Conservation (phyloP, 2,113 vertebrate species). For the Todiramphus saurophagus region DNA sequence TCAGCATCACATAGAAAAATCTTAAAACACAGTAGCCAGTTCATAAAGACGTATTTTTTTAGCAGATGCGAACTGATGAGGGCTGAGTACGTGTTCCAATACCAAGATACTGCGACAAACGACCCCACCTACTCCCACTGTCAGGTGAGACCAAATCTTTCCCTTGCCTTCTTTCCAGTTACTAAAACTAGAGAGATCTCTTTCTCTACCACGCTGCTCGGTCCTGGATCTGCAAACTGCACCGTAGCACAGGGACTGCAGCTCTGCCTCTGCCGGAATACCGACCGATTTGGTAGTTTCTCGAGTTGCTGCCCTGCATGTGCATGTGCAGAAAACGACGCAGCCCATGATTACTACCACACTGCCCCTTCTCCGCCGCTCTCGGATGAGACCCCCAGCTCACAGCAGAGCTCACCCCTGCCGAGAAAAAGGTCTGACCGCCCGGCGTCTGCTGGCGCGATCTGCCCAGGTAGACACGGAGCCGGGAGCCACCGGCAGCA, state of each 20-base stretch:
- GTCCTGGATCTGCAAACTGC: not conserved
- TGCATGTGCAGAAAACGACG: rapidly evolving
- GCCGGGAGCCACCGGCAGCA: not conserved
- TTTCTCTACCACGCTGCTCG: not conserved
- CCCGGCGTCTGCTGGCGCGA: rapidly evolving
- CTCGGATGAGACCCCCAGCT: not conserved
- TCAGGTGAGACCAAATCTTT: not conserved
- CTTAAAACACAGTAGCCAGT: not conserved
- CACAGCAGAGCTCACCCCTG: not conserved
- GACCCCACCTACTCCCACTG: rapidly evolving
- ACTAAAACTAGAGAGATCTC: not conserved
- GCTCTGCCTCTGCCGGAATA: not conserved
- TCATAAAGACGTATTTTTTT: not conserved
- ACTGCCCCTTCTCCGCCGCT: not conserved
- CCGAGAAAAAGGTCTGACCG: rapidly evolving
- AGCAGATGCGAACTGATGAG: not conserved
- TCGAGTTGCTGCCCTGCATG: not conserved
- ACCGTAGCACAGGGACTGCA: not conserved
- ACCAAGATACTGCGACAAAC: not conserved
- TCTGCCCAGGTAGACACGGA: not conserved
- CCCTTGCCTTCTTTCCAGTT: not conserved
- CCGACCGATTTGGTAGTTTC: not conserved
- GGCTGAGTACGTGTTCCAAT: rapidly evolving
- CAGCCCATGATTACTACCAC: rapidly evolving
- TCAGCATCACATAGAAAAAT: not conserved